Base-by-base conservation (phyloP, 2,797 vertebrate genomes). In the Argya squamiceps region DNA sequence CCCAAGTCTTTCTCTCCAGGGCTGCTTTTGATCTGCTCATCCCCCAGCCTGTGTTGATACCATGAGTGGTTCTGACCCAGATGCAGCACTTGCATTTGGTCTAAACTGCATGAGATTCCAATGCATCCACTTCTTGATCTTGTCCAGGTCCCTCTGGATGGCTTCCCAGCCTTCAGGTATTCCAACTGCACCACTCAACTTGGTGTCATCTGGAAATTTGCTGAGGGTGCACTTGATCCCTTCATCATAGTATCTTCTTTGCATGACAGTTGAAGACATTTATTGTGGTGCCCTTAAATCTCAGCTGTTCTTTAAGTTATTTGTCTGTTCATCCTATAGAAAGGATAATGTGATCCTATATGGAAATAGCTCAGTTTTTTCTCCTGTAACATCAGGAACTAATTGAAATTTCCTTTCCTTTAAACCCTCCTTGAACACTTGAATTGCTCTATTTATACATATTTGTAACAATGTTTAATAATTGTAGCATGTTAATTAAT, bases 401-500 rank as follows among this genome's bases (percentile, higher is more conserved):
- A 82, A 79, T 91, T 87, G 50, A 81, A 63, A 37, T 59, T 79
- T 84, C 9, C 10, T 87, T 96, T 84, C 21, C 43, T 91, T 82
- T 80, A 85, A 89, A 88, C 92, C 47, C 56, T 84, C 3, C 20
- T 91, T 79, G 75, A 92, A 59, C 22, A 65, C 46, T 76, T 91
- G 55, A 91, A 87, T 89, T 82, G 17, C 29, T 91, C 43, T 91
- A 59, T 92, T 86, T 93, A 74, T 92, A 67, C 18, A 59, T 19
- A 27, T 92, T 74, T 52, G 12, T 83, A 91, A 76, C 59, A 75
- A 44, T 6, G 7, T 82, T 95, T 76, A 79, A 89, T 77, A 79
- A 76, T 65, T 89, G 59, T 69, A 88, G 65, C 30, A 23, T 58
- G 36, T 77, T 93, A 85, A 76, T 93, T 94, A 82, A 84, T 87